A percentile compares a stretch with the other conserved stretches of the same genome.
phyloP scores from a whole-genome alignment of 1,140 invertebrate genomes.

The Drusus annulatus region DNA sequence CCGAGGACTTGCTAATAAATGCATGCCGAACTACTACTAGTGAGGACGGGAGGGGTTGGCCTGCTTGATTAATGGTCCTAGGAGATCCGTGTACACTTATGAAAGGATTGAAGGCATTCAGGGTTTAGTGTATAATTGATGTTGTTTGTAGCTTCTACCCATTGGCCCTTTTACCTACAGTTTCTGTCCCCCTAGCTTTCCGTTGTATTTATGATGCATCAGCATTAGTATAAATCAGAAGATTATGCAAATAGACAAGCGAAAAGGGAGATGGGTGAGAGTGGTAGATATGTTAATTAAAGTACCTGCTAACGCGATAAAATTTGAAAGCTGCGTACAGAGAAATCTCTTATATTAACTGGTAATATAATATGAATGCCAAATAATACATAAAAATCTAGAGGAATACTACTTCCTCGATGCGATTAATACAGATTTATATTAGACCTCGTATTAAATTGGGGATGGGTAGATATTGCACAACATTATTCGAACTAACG shows the following conservation, averaged over 20 bases:
- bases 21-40: neutral
- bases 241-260: slow-evolving; percentile 12
- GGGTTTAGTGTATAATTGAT: slow-evolving; percentile 29
- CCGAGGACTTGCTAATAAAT: slow-evolving; percentile 34
- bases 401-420: too few species aligned
- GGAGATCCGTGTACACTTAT: neutral
- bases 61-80: slow-evolving; percentile 18
- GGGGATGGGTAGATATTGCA: too few species aligned
- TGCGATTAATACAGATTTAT: too few species aligned
- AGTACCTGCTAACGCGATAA: too few species aligned
- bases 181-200: neutral
- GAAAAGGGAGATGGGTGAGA: too few species aligned
- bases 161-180: neutral
- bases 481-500: too few species aligned
- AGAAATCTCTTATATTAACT: too few species aligned
- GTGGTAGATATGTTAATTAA: too few species aligned
- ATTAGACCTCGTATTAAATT: too few species aligned
- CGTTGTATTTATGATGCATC: neutral
- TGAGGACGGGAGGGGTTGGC: slow-evolving; percentile 22
- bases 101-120: slow-evolving; percentile 28
- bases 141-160: neutral
- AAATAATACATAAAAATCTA: too few species aligned
- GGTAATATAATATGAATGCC: too few species aligned
- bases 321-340: too few species aligned
- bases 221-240: slow-evolving; percentile 27